Evolutionary conservation across 2,113 vertebrate genomes (phyloP), one percentile per base, ranked within the genome.

Genomic region (Damaliscus lunatus): DNA sequence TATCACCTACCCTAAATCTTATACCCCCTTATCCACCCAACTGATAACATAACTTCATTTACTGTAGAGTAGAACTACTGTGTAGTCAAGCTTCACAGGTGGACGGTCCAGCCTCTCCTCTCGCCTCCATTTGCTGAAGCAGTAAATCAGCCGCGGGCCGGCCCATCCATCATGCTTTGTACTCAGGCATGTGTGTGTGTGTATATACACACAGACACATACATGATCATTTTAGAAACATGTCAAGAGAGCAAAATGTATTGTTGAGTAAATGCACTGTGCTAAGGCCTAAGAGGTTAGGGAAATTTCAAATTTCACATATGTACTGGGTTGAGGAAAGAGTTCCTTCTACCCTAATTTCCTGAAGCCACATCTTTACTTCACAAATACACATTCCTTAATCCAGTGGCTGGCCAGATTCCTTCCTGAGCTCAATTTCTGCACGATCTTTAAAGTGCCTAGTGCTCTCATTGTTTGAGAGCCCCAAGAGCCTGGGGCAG

Each of bases 301-400:
- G 64, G 16, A 86, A 78, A 83, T 78, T 77, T 77, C 23, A 77
- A 6, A 74, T 40, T 88, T 74, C 50, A 78, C 3, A 23, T 48
- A 12, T 4, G 3, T 84, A 43, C 40, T 77, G 40, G 23, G 40
- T 27, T 43, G 40, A 40, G 40, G 23, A 25, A 74, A 74, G 71
- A 77, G 36, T 43, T 43, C 71, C 71, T 77, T 27, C 71, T 74
- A 29, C 84, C 27, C 46, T 80, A 7, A 55, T 82, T 97, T 97
- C 96, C 96, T 88, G 53, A 81, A 88, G 95, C 64, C 40, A 36
- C 33, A 48, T 71, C 95, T 95, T 80, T 31, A 53, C 92, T 86
- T 88, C 88, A 9, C 62, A 53, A 40, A 46, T 36, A 48, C 23
- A 53, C 59, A 67, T 46, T 85, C 48, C 31, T 60, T 46, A 53